Evolutionary conservation across 2,888 invertebrate species (phyloP).

Genomic region (Campaea margaritaria): DNA sequence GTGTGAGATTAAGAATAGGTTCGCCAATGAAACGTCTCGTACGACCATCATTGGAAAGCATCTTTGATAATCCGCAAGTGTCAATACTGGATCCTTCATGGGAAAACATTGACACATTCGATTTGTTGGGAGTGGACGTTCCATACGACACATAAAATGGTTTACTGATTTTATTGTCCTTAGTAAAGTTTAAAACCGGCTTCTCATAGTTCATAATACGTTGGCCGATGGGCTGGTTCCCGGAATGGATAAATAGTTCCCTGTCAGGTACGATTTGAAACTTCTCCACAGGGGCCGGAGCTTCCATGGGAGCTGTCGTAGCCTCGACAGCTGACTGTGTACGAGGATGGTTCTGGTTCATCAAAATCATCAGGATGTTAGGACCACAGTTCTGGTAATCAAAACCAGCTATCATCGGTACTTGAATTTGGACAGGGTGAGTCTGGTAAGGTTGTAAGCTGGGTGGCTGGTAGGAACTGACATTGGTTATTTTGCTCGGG

Average conservation of each 20-base stretch:
- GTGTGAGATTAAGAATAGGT: not conserved
- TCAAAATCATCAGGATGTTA: constrained; percentile 3
- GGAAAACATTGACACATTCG: not conserved
- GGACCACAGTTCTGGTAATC: not conserved
- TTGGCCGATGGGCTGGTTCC: constrained; percentile 4
- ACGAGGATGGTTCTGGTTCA: constrained; percentile 2
- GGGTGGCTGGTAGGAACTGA: constrained; percentile 33
- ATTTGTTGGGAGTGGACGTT: not conserved
- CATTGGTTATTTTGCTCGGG: not conserved
- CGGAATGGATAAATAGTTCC: constrained; percentile 6
- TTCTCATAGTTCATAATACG: constrained; percentile 17
- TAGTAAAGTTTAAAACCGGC: constrained; percentile 21
- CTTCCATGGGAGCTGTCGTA: not conserved
- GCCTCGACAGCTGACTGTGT: not conserved
- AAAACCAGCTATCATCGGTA: constrained; percentile 32
- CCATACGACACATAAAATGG: not conserved
- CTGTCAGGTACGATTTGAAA: too few relatives aligned
- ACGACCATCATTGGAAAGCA: not conserved
- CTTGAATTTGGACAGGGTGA: constrained; percentile 44
- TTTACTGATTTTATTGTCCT: not conserved
- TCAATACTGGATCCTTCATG: not conserved
- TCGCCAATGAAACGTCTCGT: not conserved
- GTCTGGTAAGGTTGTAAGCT: constrained; percentile 51
- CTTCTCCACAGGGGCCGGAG: not conserved
- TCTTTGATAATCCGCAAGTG: not conserved